Evolutionary conservation across 1,140 invertebrate species (phyloP).

Genomic region (Bemisia tabaci): DNA sequence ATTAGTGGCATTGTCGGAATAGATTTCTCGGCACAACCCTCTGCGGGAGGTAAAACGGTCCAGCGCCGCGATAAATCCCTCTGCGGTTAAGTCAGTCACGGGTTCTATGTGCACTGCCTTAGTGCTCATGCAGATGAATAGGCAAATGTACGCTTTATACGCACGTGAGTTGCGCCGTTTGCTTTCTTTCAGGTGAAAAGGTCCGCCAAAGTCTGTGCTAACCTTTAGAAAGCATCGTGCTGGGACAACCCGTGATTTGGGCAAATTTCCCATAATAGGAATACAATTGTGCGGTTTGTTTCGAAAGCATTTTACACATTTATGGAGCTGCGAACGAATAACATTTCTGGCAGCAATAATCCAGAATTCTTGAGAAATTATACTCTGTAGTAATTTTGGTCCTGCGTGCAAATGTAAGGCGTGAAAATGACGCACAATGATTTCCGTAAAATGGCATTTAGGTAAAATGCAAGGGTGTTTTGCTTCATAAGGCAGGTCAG

Average conservation of each 20-base stretch:
- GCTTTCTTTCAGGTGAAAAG: slow-evolving; percentile 15
- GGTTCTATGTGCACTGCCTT: slow-evolving; percentile 26
- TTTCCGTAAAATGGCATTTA: slow-evolving; percentile 14
- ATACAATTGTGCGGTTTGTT: slow-evolving; percentile 11
- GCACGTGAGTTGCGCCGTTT: slow-evolving; percentile 11
- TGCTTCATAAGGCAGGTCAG: slow-evolving; percentile 22
- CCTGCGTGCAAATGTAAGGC: slow-evolving; percentile 20
- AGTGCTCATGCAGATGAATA: slow-evolving; percentile 26
- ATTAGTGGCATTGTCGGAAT: slow-evolving; percentile 30
- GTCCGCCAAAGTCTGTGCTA: slow-evolving; percentile 24
- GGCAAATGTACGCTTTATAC: slow-evolving; percentile 23
- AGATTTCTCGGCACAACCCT: slow-evolving; percentile 20
- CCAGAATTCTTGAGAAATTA: slow-evolving; percentile 13
- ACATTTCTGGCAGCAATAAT: background rate
- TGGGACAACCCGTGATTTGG: slow-evolving; percentile 14
- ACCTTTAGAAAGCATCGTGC: slow-evolving; percentile 12
- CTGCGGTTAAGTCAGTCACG: slow-evolving; percentile 19
- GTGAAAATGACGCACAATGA: slow-evolving; percentile 23
- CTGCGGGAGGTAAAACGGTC: slow-evolving; percentile 22
- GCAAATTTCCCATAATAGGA: slow-evolving; percentile 21
- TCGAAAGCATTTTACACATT: slow-evolving; percentile 6
- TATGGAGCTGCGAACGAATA: background rate
- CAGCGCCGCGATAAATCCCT: slow-evolving; percentile 24
- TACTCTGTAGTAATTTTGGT: slow-evolving; percentile 13
- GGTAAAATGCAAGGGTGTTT: slow-evolving; percentile 33